Base-by-base conservation (phyloP, 30 jellyfish, hydroid and myxozoan genomes). In the Catostylus mosaicus region DNA sequence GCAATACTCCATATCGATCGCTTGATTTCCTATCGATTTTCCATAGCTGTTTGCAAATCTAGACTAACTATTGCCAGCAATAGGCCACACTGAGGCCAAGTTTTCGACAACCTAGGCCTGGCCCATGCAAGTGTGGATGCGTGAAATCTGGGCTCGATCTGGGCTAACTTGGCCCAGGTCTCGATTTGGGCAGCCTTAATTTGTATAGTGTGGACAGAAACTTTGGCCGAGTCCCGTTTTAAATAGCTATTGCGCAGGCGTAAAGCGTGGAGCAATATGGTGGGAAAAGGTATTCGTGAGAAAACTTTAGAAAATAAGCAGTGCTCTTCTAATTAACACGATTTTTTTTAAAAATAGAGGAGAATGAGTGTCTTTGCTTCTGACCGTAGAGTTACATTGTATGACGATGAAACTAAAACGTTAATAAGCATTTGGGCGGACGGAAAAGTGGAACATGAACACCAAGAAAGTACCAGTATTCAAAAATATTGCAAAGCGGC, bases 161-260 rank as follows among this genome's bases (percentile, higher is more conserved):
- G 20, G 70, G 70, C 70, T 56, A 56, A 27, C 33, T 56, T 0
- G 70, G 70, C 70, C 60, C 60, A 46, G 11, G 14, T 11, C 19
- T 46, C 60, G 60, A 46, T 11, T 11, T 46, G 60, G 60, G 26
- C 26, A 27, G 70, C 70, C 70, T n/a, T n/a, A n/a, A 56, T 27
- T 19, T 19, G 70, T 26, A 43, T 12, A 62, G 75, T 62, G 75
- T 62, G 75, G 51, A 62, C 75, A 32, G 24, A 29, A 62, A 62
- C 75, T 29, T 62, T 6, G 46, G 75, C 75, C 75, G 47, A 62
- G 75, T 46, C 45, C 30, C n/a, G 75, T 65, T 61, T 30, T 32
- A 2, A 18, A 1, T 65, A 23, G 38, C 71, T 22, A 27, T 23
- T 27, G 38, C 26, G 71, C 71, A 27, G 36, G 71, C 38, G 38